phyloP scores from a whole-genome alignment of 2,888 invertebrate genomes.

The Sepiola atlantica region DNA sequence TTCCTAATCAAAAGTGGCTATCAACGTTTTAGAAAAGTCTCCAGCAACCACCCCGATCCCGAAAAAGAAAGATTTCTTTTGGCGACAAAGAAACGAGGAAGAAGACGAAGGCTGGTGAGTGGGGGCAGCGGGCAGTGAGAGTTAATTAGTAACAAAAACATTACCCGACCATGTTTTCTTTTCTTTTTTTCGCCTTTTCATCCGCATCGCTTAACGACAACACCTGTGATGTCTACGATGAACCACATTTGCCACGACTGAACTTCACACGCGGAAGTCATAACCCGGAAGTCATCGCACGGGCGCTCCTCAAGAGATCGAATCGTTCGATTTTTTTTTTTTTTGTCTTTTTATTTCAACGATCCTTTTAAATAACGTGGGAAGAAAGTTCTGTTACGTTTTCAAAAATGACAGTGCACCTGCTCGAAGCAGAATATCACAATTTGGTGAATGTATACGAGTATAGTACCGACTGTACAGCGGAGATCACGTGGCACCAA shows the following conservation, averaged over 20 bases:
- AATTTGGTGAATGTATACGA: too few species aligned
- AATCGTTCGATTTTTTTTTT: neutral
- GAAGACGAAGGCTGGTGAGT: neutral
- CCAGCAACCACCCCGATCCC: too few species aligned
- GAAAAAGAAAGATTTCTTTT: neutral
- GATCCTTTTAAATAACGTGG: neutral
- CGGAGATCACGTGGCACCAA: too few species aligned
- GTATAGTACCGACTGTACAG: too few species aligned
- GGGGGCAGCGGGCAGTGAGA: neutral
- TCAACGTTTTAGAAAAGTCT: neutral
- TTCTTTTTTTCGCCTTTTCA: neutral
- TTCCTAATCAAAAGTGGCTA: slow-evolving; percentile 8
- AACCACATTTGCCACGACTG: neutral
- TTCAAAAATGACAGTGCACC: too few species aligned
- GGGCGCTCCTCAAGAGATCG: neutral
- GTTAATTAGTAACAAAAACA: slow-evolving; percentile 13
- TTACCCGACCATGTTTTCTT: slow-evolving; percentile 14
- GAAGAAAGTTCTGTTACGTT: too few species aligned
- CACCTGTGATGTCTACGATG: neutral
- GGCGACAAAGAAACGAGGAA: neutral
- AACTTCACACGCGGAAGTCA: neutral
- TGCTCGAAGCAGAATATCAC: too few species aligned
- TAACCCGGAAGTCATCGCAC: neutral
- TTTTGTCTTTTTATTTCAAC: neutral
- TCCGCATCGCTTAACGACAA: neutral